Evolutionary conservation across 2,888 invertebrate species (phyloP), one percentile per base, ranked within the genome.

Genomic region (Epistrophella euchroma): DNA sequence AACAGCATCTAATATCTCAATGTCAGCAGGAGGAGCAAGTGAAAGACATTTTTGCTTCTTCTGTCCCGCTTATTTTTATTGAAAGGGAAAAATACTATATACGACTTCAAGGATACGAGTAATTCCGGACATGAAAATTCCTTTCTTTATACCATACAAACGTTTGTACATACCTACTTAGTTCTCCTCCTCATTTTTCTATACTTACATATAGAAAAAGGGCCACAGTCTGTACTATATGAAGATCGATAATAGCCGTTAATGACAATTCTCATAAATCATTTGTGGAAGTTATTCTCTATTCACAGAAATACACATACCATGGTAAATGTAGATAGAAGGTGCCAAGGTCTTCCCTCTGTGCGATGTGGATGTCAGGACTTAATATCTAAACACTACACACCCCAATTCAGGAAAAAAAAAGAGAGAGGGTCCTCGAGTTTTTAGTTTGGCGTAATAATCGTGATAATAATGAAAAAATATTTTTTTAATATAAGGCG

Each of bases 221-320:
- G 62, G 68, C 68, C 66, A 22, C 66, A 62, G 60, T 62, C 37
- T 74, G 52, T 80, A n/a, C n/a, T n/a, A 37, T 80, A 37, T 77
- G 62, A 78, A 82, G 86, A 86, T 86, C 86, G 82, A 88, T 88
- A 88, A 88, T 86, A 82, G 86, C 88, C 84, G 88, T 89, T 91
- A 91, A 91, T 91, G 91, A 90, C 91, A 91, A 89, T 91, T 89
- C 89, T 89, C 91, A 91, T 91, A 90, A 91, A 91, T 91, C 91
- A 91, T 91, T 91, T 90, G 68, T 52, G 90, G 68, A 73, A 77
- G 77, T 81, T 70, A 19, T 72, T 72, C 55, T 58, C 52, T 66
- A 72, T 58, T 43, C 71, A 71, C 52, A 43, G 32, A 71, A 56
- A 45, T 25, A 43, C 43, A 56, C 43, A 68, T 28, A 17, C 43